Conservation (phyloP, 2,113 vertebrate species). For the Copsychus sechellarum region DNA sequence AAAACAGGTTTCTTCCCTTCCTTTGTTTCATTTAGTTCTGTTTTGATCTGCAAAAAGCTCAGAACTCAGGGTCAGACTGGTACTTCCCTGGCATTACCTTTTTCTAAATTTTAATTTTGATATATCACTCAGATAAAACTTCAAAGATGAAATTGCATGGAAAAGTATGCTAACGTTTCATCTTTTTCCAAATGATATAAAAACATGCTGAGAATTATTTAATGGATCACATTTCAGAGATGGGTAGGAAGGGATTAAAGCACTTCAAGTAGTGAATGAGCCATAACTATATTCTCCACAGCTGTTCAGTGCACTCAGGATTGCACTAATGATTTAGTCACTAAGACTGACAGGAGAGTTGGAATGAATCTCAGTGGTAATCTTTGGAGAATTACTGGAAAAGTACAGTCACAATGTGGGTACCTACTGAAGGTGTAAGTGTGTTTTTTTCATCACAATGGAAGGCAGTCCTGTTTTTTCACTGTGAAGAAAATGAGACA, state of each 20-base stretch:
- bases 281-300: conserved; percentile 38
- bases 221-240: background rate
- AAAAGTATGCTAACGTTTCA: background rate
- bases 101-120: background rate
- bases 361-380: background rate
- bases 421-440: background rate
- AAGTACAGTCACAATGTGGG: background rate
- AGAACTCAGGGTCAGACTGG: background rate
- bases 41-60: background rate
- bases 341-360: background rate
- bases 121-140: background rate
- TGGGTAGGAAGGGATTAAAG: conserved; percentile 18
- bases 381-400: background rate
- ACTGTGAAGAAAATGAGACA: background rate
- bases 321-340: conserved; percentile 11
- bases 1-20: background rate
- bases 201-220: conserved; percentile 17
- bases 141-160: background rate
- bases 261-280: conserved; percentile 18
- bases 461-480: background rate
- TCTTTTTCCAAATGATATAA: conserved; percentile 21
- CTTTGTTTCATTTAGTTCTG: background rate
- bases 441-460: background rate
- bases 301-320: conserved; percentile 19
- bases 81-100: background rate